phyloP scores from a whole-genome alignment of 2,113 vertebrate species.

The Chlorodrepanis virens region DNA sequence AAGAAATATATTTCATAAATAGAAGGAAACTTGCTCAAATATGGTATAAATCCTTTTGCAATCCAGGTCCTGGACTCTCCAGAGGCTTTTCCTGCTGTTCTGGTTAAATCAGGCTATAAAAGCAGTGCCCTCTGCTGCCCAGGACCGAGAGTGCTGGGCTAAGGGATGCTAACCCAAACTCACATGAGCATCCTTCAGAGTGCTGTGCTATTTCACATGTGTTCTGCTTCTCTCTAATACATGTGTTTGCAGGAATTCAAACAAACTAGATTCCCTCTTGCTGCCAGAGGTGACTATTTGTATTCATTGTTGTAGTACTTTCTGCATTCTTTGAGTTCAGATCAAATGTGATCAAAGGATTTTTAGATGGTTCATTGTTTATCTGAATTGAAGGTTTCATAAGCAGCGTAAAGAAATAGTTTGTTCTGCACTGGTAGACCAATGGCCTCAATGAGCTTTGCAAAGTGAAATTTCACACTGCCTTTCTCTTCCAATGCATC shows the following conservation, averaged over 20 bases:
- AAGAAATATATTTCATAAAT: background rate
- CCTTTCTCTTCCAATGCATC: background rate
- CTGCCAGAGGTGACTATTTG: background rate
- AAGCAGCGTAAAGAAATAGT: background rate
- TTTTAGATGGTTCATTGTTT: background rate
- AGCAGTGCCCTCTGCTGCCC: constrained; percentile 47
- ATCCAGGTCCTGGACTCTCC: background rate
- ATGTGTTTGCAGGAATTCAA: background rate
- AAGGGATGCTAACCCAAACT: background rate
- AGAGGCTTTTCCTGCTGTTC: background rate
- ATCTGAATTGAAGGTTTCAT: background rate
- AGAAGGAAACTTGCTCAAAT: background rate
- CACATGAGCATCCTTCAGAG: background rate
- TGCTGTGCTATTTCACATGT: background rate
- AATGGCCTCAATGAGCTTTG: background rate
- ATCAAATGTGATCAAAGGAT: background rate
- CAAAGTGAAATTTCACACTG: background rate
- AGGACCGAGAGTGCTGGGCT: background rate
- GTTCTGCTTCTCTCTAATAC: background rate
- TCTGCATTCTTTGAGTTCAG: background rate
- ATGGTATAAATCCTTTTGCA: background rate
- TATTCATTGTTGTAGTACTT: background rate
- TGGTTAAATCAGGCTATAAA: background rate
- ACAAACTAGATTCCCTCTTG: background rate
- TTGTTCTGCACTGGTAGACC: background rate